phyloP scores from a whole-genome alignment of 2,888 invertebrate genomes.

The Cerastis rubricosa region DNA sequence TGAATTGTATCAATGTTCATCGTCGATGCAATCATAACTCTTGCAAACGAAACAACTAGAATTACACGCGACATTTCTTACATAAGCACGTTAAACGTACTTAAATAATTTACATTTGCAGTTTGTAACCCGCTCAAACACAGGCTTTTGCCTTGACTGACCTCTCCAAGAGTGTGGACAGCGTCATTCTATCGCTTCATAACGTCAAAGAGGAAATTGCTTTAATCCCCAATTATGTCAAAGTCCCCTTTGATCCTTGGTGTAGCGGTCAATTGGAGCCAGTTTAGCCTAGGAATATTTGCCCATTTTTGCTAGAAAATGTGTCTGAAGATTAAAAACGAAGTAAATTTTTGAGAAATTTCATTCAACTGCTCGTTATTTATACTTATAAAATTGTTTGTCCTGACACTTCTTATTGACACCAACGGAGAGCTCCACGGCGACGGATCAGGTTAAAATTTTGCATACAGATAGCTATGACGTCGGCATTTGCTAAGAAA shows the following conservation, averaged over 20 bases:
- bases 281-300: background rate
- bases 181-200: background rate
- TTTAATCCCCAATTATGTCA: slow-evolving; percentile 25
- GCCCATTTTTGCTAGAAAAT: background rate
- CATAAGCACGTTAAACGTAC: background rate
- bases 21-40: background rate
- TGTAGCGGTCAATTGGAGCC: slow-evolving; percentile 8
- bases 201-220: slow-evolving; percentile 7
- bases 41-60: background rate
- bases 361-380: background rate
- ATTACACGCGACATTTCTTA: background rate
- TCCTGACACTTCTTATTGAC: background rate
- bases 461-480: background rate
- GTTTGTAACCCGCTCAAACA: background rate
- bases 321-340: background rate
- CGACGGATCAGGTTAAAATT: background rate
- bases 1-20: background rate
- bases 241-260: slow-evolving; percentile 29
- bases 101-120: background rate
- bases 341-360: background rate
- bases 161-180: background rate
- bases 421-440: background rate
- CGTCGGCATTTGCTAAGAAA: background rate
- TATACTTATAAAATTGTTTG: background rate
- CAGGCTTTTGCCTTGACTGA: background rate